Evolutionary conservation across 2,113 vertebrate species (phyloP).

Genomic region (Willisornis vidua): DNA sequence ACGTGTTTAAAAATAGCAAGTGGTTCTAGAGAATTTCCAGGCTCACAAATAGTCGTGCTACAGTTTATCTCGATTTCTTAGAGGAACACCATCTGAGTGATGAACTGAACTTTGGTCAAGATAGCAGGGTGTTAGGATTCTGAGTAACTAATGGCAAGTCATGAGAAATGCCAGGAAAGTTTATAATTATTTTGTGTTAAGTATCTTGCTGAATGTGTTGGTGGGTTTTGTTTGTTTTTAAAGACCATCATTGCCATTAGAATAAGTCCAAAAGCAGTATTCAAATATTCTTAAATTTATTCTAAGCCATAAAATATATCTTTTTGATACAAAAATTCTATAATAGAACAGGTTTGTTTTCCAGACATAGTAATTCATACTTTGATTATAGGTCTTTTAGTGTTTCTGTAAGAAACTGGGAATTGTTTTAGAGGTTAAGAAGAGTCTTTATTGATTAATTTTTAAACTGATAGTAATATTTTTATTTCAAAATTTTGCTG

Average conservation of each 20-base stretch:
- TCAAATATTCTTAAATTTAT: background rate
- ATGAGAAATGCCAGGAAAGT: background rate
- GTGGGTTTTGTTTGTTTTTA: background rate
- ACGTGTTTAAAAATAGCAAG: constrained; percentile 53
- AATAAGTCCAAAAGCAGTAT: background rate
- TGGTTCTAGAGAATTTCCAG: constrained; percentile 52
- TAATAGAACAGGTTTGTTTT: background rate
- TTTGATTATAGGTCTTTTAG: background rate
- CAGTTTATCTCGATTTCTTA: constrained; percentile 30
- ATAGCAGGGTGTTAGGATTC: constrained; percentile 32
- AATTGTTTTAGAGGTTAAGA: background rate
- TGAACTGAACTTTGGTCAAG: constrained; percentile 8
- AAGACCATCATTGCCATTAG: background rate
- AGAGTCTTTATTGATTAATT: background rate
- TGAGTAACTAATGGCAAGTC: background rate
- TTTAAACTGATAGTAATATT: background rate
- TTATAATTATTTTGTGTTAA: background rate
- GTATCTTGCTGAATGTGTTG: background rate
- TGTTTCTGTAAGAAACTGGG: background rate
- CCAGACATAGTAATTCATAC: background rate
- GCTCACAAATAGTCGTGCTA: background rate
- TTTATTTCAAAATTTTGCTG: background rate
- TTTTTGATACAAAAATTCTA: background rate
- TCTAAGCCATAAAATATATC: background rate
- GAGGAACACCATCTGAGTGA: background rate